Conservation (phyloP, 2,888 invertebrate species). For the Fragum whitleyi region DNA sequence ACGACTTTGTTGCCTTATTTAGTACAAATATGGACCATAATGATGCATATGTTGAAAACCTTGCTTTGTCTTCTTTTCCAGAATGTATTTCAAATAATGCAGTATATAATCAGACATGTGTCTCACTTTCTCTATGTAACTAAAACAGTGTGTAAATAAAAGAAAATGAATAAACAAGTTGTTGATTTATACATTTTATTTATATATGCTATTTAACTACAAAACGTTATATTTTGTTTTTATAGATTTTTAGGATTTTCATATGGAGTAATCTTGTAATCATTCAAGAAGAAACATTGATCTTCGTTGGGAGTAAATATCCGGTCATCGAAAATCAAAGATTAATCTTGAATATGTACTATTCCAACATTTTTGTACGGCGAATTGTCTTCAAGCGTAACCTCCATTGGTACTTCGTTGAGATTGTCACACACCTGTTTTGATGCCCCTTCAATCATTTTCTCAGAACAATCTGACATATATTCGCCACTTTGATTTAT, state of each 20-base stretch:
- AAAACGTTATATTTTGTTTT: too few relatives aligned
- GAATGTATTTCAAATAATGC: conserved; percentile 26
- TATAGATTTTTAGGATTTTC: neutral
- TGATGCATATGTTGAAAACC: conserved; percentile 24
- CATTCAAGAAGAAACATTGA: conserved; percentile 4
- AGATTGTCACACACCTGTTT: conserved; percentile 1
- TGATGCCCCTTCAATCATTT: neutral
- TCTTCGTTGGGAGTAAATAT: conserved; percentile 1
- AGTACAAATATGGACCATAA: neutral
- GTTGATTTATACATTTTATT: too few relatives aligned
- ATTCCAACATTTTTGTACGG: neutral
- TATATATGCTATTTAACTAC: too few relatives aligned
- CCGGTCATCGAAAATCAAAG: neutral
- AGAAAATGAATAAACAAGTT: neutral
- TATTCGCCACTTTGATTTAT: neutral
- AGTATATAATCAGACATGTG: conserved; percentile 30
- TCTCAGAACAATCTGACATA: neutral
- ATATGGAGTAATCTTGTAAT: conserved; percentile 12
- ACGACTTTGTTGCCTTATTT: conserved; percentile 33
- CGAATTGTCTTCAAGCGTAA: neutral
- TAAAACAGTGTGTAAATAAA: neutral
- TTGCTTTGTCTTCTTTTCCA: conserved; percentile 1
- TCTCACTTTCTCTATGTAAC: neutral
- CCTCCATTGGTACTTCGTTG: neutral
- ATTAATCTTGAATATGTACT: conserved; percentile 6